These are phyloP conservation scores for Gallinago media DNA, from an alignment of 2,113 vertebrate species.

Conservation along the genomic window DNA sequence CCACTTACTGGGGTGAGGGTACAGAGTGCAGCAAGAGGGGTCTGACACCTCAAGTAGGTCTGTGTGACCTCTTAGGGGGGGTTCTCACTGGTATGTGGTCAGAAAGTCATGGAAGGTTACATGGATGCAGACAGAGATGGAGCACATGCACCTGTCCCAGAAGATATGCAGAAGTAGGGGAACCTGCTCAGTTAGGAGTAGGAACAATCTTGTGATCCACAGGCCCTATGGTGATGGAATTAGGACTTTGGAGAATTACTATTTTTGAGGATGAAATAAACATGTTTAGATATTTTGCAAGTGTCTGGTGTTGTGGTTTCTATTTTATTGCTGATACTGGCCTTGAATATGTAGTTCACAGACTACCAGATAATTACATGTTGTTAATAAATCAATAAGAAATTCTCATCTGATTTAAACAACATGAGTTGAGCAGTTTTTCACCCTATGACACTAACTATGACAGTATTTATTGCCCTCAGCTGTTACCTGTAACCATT, in stretches of 20 bases:
- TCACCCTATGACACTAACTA: not conserved
- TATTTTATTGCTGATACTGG: not conserved
- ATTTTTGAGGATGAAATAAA: not conserved
- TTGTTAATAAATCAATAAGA: not conserved
- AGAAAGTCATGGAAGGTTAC: not conserved
- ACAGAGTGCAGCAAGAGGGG: not conserved
- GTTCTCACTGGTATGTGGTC: fast-evolving
- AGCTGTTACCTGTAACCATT: not conserved
- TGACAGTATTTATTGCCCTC: not conserved
- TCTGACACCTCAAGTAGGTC: not conserved
- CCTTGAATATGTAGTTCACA: not conserved
- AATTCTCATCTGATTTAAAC: not conserved
- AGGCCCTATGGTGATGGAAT: fast-evolving
- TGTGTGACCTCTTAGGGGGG: fast-evolving
- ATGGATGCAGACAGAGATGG: not conserved
- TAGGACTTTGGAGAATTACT: not conserved
- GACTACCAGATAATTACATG: not conserved
- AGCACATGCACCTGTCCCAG: not conserved
- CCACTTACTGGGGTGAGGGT: not conserved
- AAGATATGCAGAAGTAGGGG: not conserved
- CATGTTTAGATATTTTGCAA: not conserved
- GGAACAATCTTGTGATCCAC: not conserved
- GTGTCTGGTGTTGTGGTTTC: not conserved
- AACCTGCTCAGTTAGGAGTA: fast-evolving
- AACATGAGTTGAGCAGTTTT: not conserved